Base-by-base conservation (phyloP, 2,888 invertebrate genomes). In the Tenthredo distinguenda region DNA sequence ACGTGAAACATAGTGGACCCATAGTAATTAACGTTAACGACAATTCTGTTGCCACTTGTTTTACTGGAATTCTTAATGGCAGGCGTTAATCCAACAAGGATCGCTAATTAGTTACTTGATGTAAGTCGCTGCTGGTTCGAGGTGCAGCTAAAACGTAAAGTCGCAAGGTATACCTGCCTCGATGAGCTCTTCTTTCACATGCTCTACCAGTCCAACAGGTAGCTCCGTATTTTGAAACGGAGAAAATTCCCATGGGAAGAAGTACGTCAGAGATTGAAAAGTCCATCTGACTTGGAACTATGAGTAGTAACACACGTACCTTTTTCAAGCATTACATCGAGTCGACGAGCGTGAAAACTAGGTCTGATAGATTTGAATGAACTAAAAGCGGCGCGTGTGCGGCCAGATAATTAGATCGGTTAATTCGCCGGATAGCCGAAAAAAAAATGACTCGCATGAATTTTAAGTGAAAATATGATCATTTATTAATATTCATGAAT, bases 71-170 rank as follows among this genome's bases (percentile, higher is more conserved):
- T 50, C 77, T 77, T 55, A 50, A 50, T 31, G 50, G 55, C 31
- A 85, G 71, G 83, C 86, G 87, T 89, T 87, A 89, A 88, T 89
- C 87, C 85, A 87, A 85, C 86, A 40, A 84, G 85, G 89, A 89
- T 89, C 88, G 88, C 86, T 87, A 89, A 89, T 89, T 88, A 87
- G 87, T 87, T 88, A 87, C 86, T 77, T 40, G 43, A 34, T 37
- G 15, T 71, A 31, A 34, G 34, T 37, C 72, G n/a, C 26, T 10
- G 21, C 72, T 12, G 55, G 7, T 77, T 55, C 34, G 31, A 77
- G 50, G 77, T 55, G 77, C 77, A 77, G 55, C 50, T 31, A 18
- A 77, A 77, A 47, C n/a, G 74, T 74, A 26, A 74, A 74, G 40
- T 18, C 21, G 55, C 2, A n/a, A 50, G 21, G 77, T 34, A 34